These are phyloP conservation scores for Sakesphorus luctuosus DNA, from an alignment of 2,113 vertebrate genomes.

Conservation along the genomic window DNA sequence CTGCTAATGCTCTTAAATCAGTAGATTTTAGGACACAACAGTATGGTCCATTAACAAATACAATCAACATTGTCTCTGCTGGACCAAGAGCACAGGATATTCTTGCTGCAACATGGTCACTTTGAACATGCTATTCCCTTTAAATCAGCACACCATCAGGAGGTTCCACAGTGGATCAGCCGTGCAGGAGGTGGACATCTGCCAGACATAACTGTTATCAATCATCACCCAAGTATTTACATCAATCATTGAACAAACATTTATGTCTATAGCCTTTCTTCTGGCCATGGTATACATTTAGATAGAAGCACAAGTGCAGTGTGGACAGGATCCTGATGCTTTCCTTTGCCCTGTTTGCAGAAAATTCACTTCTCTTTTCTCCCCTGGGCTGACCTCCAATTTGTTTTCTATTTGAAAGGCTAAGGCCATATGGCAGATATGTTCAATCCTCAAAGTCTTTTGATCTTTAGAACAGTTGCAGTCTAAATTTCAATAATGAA, in stretches of 20 bases:
- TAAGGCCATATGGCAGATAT: conserved; percentile 66
- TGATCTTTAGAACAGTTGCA: conserved; percentile 77
- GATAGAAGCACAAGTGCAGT: background rate
- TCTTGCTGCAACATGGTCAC: conserved; percentile 15
- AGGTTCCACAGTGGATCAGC: background rate
- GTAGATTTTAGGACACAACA: background rate
- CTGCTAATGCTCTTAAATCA: conserved; percentile 7
- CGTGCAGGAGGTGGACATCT: conserved; percentile 26
- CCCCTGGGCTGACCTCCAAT: conserved; percentile 39
- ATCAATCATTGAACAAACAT: conserved; percentile 32
- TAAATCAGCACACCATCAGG: background rate
- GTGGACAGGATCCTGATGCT: background rate
- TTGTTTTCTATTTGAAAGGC: conserved; percentile 60
- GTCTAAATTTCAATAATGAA: conserved; percentile 72
- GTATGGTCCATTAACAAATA: conserved; percentile 38
- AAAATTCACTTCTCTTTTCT: conserved; percentile 36
- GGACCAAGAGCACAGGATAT: background rate
- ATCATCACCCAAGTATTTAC: conserved; percentile 51
- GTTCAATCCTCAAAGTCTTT: conserved; percentile 71
- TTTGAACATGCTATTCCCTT: background rate
- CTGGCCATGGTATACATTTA: background rate
- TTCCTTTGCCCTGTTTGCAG: background rate
- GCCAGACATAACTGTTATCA: conserved; percentile 20
- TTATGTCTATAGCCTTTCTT: conserved; percentile 36
- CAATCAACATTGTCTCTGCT: background rate